Evolutionary conservation across 2,888 invertebrate genomes (phyloP).

Genomic region (Erynnis tages): DNA sequence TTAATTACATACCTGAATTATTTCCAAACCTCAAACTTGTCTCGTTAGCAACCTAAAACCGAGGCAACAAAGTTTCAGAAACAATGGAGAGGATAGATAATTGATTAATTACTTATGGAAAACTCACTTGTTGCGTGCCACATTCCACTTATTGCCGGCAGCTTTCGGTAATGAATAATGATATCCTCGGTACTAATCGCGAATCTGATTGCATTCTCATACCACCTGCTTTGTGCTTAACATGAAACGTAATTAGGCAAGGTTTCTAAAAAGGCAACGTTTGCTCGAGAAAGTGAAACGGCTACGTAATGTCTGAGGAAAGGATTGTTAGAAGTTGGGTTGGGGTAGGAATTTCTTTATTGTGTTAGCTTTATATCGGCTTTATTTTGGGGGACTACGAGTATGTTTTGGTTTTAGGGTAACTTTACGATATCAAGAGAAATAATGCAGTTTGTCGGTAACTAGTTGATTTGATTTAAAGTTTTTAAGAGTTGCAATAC

Average conservation of each 20-base stretch:
- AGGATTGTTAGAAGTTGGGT: too few relatives aligned
- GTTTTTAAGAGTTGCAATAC: too few relatives aligned
- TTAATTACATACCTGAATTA: neutral
- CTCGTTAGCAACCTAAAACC: constrained; percentile 1
- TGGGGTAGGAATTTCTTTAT: too few relatives aligned
- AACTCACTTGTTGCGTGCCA: constrained; percentile 38
- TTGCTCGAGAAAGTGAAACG: constrained; percentile 20
- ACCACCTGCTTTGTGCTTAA: constrained; percentile 38
- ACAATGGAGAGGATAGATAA: constrained; percentile 19
- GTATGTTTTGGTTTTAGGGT: too few relatives aligned
- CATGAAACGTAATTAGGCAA: constrained; percentile 24
- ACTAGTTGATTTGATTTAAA: too few relatives aligned
- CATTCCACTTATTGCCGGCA: constrained; percentile 39
- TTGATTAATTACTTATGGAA: constrained; percentile 23
- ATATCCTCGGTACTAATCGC: constrained; percentile 36
- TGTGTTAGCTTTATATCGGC: too few relatives aligned
- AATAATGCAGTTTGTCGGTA: too few relatives aligned
- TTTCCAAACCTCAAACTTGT: neutral
- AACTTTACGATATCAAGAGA: too few relatives aligned
- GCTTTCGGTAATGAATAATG: constrained; percentile 44
- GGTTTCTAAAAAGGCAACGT: constrained; percentile 26
- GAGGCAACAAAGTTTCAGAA: constrained; percentile 21
- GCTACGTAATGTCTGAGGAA: constrained; percentile 3
- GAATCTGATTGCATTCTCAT: constrained; percentile 36
- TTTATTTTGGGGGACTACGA: too few relatives aligned